Base-by-base conservation (phyloP, 92 coral and sea anemone species). In the Hydrozoanthus gracilis region DNA sequence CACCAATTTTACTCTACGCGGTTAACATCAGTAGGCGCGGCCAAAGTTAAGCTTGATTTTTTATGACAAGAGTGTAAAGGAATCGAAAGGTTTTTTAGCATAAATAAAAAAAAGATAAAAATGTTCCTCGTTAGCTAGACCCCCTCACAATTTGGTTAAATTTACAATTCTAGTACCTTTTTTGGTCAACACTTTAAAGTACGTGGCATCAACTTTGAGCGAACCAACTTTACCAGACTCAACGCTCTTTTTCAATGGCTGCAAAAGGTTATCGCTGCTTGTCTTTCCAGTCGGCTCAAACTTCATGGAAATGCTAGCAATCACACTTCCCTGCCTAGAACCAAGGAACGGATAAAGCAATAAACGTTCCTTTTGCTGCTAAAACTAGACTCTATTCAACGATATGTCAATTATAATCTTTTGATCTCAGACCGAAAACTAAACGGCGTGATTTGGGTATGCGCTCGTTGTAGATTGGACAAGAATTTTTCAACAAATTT, bases 311-410 rank as follows among this genome's bases (percentile, higher is more conserved):
- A 58, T 6, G 4, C 10, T 58, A 12, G 65, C 65, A 11, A 58
- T 58, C 65, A 58, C 65, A 8, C 65, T 58, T 58, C 65, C 65
- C n/a, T 8, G 65, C n/a, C 65, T 58, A 58, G 65, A 58, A 58
- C 12, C 4, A 58, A 58, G 12, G n/a, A 8, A 58, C 12, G 13
- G 65, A 0, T 13, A 58, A 58, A 6, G 65, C 15, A 6, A 11
- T 11, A 11, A 11, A 3, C n/a, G 65, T 11, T 11, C 5, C 65
- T 3, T 58, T 58, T 2, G 12, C 65, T 58, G n/a, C 12, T 5
- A 4, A 16, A 8, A 58, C 35, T 27, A 27, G 35, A 27, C 35
- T 27, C 35, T 27, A 58, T 2, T 2, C n/a, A 5, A 58, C 65
- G 65, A 5, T 11, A 16, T 58, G 13, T 8, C 65, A 58, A 27